Base-by-base conservation (phyloP, 2,888 invertebrate species). In the Leptothorax acervorum region DNA sequence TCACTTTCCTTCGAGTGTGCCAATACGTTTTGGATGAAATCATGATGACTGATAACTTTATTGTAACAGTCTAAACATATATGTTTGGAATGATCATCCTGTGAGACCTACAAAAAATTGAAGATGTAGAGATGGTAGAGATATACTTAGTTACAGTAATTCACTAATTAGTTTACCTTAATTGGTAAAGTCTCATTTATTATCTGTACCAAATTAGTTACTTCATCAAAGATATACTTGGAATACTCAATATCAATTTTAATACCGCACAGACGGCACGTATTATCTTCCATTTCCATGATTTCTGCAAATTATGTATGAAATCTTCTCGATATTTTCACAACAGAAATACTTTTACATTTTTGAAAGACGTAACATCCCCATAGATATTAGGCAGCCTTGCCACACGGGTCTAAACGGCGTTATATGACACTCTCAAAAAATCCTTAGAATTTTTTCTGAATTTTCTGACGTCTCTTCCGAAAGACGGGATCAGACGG, bases 201-300 rank as follows among this genome's bases (percentile, higher is more conserved):
- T 81, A 87, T 92, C 23, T 87, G 70, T 39, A 73, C 79, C 39
- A 91, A 79, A 57, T 91, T 82, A 55, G 81, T 42, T 8, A 84
- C 62, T 51, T 87, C 85, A 23, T 88, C 84, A 35, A 90, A 89
- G 15, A 92, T 91, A 73, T 82, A 9, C 35, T 87, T 81, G 53
- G 42, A 85, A n/a, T 87, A 71, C 62, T 53, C 63, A 3, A 85
- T 70, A 60, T 57, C 53, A 35, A 83, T 62, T 51, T 82, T 85
- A 45, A 60, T 62, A 31, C 91, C 90, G 60, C 91, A 91, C 35
- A 91, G 84, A 82, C 90, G 90, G 74, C 91, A 91, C 57, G 23
- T 70, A 73, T 85, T 18, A 15, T 31, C 68, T 62, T 45, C 39
- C 51, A 88, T 74, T 65, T 71, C 65, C 78, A 71, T 53, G 74